A percentile compares a stretch with the other conserved stretches of the same genome.
These are phyloP conservation scores for Magallana angulata DNA, from an alignment of 1,140 invertebrate genomes.

Conservation along the genomic window DNA sequence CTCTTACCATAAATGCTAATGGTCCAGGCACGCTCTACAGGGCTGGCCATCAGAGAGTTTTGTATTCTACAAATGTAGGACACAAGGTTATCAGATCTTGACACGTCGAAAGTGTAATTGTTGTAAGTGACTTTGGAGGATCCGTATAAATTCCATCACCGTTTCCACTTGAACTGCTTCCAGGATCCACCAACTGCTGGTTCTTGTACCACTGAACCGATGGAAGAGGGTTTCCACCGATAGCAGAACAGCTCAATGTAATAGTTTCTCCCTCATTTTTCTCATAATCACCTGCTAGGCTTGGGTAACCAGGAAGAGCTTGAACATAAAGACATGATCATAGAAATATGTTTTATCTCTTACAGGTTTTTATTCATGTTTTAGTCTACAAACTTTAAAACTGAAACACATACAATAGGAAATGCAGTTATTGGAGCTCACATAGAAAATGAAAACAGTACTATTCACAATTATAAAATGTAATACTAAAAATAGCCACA, in stretches of 20 bases:
- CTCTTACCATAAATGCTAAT: conserved; percentile 30
- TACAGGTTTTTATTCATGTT: no score
- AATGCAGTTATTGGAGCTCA: no score
- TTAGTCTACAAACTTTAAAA: no score
- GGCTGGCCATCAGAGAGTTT: neutral
- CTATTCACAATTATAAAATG: neutral
- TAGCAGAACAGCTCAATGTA: neutral
- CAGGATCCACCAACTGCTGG: neutral
- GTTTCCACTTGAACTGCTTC: neutral
- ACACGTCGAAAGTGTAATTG: conserved; percentile 7
- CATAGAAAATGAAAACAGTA: neutral
- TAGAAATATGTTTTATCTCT: no score
- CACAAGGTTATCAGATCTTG: neutral
- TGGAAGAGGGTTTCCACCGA: conserved; percentile 25
- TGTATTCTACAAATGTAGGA: conserved; percentile 6
- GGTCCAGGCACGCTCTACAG: neutral
- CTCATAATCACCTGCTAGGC: neutral
- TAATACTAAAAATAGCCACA: neutral
- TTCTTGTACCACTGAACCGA: neutral
- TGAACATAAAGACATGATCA: neutral
- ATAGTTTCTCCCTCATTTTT: conserved; percentile 1
- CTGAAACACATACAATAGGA: no score
- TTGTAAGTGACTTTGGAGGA: conserved; percentile 7
- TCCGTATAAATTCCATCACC: conserved; percentile 8
- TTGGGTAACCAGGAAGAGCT: conserved; percentile 19